Base-by-base conservation (phyloP, 1,140 invertebrate species). In the Lucilia sericata region DNA sequence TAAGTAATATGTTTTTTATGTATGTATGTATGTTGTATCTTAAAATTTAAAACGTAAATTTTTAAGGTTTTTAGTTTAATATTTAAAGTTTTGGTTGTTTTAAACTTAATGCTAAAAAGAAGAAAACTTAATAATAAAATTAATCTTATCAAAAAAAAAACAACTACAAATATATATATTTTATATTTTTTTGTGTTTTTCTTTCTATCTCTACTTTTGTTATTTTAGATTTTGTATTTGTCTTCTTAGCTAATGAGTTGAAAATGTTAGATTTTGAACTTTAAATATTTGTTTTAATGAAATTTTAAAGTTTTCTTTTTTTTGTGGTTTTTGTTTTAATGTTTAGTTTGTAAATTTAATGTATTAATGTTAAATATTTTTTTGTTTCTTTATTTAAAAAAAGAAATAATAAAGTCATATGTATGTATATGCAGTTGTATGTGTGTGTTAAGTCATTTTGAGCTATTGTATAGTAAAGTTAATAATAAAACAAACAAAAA, bases 191-290 rank as follows among this genome's bases (percentile, higher is more conserved):
- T 55, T 55, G 49, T 70, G 25, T 21, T 70, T 70, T 13, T 34
- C 34, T 78, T 42, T 81, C 7, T 65, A 49, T 49, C 80, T 36
- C 81, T 10, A 5, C 55, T n/a, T 82, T 34, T 34, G 30, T 55
- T 84, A 4, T 21, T 80, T 60, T 84, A 30, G 25, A 30, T 30
- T 30, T 10, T 74, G 21, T 75, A 17, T 75, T 25, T 76, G 14
- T 30, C 21, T n/a, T 76, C 74, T 76, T 76, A 17, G 25, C 36
- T 76, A 76, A 76, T 30, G 14, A 21, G 21, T n/a, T 60, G n/a
- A n/a, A 70, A 70, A 70, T 70, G n/a, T 70, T 70, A 70, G 21
- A 70, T 21, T 70, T 70, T 70, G 12, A 70, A 70, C n/a, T 70
- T 21, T 70, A 70, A 70, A 30, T 30, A 30, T 30, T 30, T 30